Evolutionary conservation across 2,113 vertebrate species (phyloP).

Genomic region (Apodemus sylvaticus): DNA sequence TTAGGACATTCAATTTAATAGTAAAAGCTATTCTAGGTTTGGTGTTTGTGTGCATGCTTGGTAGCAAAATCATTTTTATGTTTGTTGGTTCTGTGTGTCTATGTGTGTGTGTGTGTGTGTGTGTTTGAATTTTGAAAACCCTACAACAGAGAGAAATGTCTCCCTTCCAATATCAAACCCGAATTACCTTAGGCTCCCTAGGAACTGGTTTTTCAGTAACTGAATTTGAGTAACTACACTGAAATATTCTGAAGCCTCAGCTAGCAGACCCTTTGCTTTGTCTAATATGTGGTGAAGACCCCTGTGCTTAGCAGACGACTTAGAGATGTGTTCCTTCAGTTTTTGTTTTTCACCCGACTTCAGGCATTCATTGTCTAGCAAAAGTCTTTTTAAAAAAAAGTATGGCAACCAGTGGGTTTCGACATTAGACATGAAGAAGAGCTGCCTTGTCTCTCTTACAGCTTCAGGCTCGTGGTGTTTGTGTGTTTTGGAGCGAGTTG

Average conservation of each 20-base stretch:
- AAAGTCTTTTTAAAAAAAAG: not conserved
- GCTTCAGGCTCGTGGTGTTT: not conserved
- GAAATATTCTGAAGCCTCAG: not conserved
- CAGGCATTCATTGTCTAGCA: not conserved
- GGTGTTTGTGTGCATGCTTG: not conserved
- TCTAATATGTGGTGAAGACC: not conserved
- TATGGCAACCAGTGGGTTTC: not conserved
- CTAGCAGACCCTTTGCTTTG: not conserved
- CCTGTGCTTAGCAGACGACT: no score
- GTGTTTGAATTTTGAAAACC: not conserved
- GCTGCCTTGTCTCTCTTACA: not conserved
- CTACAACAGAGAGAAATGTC: not conserved
- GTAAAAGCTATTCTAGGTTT: not conserved
- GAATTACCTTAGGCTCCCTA: not conserved
- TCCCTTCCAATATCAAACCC: not conserved
- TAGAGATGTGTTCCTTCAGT: not conserved
- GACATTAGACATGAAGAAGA: not conserved
- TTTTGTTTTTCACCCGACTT: no score
- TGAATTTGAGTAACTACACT: not conserved
- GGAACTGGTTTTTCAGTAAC: not conserved
- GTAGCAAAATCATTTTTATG: not conserved
- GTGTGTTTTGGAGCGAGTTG: not conserved
- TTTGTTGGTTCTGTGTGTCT: not conserved
- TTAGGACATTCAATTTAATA: not conserved
- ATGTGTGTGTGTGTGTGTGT: not conserved